Evolutionary conservation across 2,797 vertebrate genomes (phyloP).

Genomic region (Nothura maculosa): DNA sequence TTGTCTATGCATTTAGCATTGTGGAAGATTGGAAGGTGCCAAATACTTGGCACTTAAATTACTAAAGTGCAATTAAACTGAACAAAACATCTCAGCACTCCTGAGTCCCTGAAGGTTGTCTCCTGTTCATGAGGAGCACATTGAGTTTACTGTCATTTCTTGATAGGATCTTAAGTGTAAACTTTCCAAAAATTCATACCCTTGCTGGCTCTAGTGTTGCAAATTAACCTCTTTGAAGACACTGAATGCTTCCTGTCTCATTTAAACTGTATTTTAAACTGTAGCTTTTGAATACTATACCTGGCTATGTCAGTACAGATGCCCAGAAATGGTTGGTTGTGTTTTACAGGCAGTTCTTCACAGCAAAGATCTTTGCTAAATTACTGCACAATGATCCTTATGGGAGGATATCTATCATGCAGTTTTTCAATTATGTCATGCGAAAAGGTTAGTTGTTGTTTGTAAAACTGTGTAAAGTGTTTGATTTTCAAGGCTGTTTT

Average conservation of each 20-base stretch:
- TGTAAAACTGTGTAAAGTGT: neutral
- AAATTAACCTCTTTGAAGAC: neutral
- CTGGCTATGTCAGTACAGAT: neutral
- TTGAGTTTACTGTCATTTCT: neutral
- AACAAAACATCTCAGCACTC: neutral
- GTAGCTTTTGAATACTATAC: neutral
- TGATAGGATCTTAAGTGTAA: neutral
- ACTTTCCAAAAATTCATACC: neutral
- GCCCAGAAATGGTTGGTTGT: constrained; percentile 14
- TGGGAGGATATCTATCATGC: constrained; percentile 98
- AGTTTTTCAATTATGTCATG: constrained; percentile 99
- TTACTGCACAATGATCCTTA: constrained; percentile 94
- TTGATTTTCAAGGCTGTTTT: constrained; percentile 4
- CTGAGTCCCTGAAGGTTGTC: neutral
- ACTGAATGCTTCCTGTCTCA: neutral
- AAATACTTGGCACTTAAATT: neutral
- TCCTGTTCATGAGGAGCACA: neutral
- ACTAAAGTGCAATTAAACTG: neutral
- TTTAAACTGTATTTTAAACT: constrained; percentile 5
- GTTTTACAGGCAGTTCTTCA: constrained; percentile 92
- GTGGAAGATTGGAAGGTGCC: neutral
- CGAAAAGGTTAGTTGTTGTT: constrained; percentile 90
- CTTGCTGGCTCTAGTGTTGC: neutral
- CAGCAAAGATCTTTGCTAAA: constrained; percentile 95
- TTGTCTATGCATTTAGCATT: neutral